These are phyloP conservation scores for Colossoma macropomum DNA, from an alignment of 2,113 vertebrate species.

Conservation along the genomic window DNA sequence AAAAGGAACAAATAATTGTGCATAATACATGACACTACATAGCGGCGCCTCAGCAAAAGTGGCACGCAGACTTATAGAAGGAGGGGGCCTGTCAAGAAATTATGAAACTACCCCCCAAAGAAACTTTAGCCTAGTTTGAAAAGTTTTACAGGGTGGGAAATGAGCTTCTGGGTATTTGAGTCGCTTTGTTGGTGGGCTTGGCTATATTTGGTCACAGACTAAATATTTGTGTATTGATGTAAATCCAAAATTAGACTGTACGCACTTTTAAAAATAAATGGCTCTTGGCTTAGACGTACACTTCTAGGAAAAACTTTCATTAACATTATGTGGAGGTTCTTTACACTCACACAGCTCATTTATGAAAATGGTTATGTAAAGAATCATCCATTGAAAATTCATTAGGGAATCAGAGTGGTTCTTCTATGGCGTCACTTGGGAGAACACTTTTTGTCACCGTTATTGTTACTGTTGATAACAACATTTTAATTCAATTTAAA, in stretches of 20 bases:
- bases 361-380: too few relatives aligned
- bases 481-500: too few relatives aligned
- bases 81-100: not conserved
- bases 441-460: too few relatives aligned
- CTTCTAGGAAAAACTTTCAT: not conserved
- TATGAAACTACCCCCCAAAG: not conserved
- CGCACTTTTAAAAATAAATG: not conserved
- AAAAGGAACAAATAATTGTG: conserved; percentile 66
- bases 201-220: not conserved
- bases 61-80: conserved; percentile 55
- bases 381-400: too few relatives aligned
- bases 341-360: not conserved
- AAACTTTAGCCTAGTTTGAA: conserved; percentile 7
- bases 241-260: not conserved
- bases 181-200: not conserved
- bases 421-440: too few relatives aligned
- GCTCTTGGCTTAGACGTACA: not conserved
- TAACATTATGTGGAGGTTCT: not conserved
- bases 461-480: too few relatives aligned
- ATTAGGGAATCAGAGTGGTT: too few relatives aligned
- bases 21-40: conserved; percentile 65
- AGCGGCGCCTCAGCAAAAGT: conserved; percentile 59
- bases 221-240: not conserved
- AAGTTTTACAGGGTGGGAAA: not conserved
- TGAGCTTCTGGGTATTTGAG: not conserved